Evolutionary conservation across 2,888 invertebrate genomes (phyloP).

Genomic region (Archaeoteleia sp.): DNA sequence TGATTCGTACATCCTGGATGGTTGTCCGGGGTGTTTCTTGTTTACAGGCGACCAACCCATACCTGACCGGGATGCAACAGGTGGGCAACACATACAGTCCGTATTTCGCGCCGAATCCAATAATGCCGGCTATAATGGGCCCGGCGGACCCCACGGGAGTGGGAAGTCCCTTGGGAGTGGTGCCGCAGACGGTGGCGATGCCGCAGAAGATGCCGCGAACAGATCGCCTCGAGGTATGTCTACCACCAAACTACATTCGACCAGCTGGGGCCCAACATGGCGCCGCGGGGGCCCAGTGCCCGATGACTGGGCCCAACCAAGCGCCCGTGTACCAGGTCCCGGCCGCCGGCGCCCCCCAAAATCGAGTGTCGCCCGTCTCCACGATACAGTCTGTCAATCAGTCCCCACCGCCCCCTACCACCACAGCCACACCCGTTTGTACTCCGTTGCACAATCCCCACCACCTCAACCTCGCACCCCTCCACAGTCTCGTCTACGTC

Average conservation of each 20-base stretch:
- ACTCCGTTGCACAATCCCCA: slow-evolving; percentile 63
- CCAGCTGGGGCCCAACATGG: slow-evolving; percentile 71
- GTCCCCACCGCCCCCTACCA: slow-evolving; percentile 67
- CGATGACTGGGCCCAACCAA: slow-evolving; percentile 67
- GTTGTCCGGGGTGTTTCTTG: slow-evolving; percentile 56
- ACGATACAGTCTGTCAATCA: slow-evolving; percentile 74
- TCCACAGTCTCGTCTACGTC: slow-evolving; percentile 73
- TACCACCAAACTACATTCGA: slow-evolving; percentile 72
- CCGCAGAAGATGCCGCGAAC: slow-evolving; percentile 96
- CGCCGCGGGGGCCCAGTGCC: slow-evolving; percentile 69
- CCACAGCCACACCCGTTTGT: slow-evolving; percentile 56
- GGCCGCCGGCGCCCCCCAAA: slow-evolving; percentile 68
- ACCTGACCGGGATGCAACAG: slow-evolving; percentile 93
- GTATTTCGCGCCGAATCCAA: slow-evolving; percentile 90
- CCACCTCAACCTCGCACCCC: slow-evolving; percentile 60
- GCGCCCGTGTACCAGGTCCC: slow-evolving; percentile 70
- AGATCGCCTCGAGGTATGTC: slow-evolving; percentile 96
- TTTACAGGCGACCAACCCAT: slow-evolving; percentile 90
- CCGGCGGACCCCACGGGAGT: slow-evolving; percentile 85
- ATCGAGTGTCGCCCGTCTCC: slow-evolving; percentile 74
- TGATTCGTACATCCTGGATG: slow-evolving; percentile 65
- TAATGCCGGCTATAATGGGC: slow-evolving; percentile 92
- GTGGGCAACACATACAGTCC: slow-evolving; percentile 93
- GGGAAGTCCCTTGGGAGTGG: slow-evolving; percentile 88
- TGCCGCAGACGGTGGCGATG: slow-evolving; percentile 89